Conservation (phyloP, 35 echinoderm and acorn worm species). For the Patiria miniata region DNA sequence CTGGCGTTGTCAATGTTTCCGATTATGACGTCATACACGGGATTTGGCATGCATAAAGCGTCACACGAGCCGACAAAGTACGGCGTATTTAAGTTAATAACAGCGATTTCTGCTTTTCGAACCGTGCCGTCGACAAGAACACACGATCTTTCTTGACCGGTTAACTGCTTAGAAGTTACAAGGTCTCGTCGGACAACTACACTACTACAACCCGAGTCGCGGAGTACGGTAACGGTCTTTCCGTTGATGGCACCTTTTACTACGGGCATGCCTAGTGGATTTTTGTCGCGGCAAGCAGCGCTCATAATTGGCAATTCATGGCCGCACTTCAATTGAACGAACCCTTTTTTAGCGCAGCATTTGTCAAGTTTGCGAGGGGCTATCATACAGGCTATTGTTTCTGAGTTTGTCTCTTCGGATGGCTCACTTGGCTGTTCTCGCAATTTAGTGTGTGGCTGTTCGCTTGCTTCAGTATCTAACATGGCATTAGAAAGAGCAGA, state of each 20-base stretch:
- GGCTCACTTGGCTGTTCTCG: background rate
- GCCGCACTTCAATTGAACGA: slow-evolving; percentile 42
- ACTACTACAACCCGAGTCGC: slow-evolving; percentile 52
- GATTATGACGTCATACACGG: background rate
- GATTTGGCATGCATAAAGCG: background rate
- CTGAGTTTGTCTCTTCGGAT: background rate
- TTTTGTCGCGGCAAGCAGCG: slow-evolving; percentile 32
- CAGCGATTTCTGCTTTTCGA: slow-evolving; percentile 15
- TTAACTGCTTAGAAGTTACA: slow-evolving; percentile 14
- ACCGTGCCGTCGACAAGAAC: slow-evolving; percentile 59
- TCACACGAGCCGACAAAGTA: slow-evolving; percentile 10
- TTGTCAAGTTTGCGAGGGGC: background rate
- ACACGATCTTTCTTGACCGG: slow-evolving; percentile 37
- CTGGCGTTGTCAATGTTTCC: background rate
- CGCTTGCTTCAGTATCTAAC: background rate
- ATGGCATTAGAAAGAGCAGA: background rate
- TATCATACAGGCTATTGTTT: slow-evolving; percentile 53
- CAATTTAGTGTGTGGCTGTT: background rate
- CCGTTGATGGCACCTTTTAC: slow-evolving; percentile 16
- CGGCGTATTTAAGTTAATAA: slow-evolving; percentile 44
- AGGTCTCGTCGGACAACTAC: slow-evolving; percentile 26
- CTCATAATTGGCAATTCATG: slow-evolving; percentile 46
- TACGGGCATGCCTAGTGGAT: slow-evolving; percentile 38
- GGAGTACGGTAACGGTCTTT: slow-evolving; percentile 17
- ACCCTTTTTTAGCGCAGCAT: slow-evolving; percentile 8